Evolutionary conservation across 2,113 vertebrate genomes (phyloP).

Genomic region (Elephas maximus): DNA sequence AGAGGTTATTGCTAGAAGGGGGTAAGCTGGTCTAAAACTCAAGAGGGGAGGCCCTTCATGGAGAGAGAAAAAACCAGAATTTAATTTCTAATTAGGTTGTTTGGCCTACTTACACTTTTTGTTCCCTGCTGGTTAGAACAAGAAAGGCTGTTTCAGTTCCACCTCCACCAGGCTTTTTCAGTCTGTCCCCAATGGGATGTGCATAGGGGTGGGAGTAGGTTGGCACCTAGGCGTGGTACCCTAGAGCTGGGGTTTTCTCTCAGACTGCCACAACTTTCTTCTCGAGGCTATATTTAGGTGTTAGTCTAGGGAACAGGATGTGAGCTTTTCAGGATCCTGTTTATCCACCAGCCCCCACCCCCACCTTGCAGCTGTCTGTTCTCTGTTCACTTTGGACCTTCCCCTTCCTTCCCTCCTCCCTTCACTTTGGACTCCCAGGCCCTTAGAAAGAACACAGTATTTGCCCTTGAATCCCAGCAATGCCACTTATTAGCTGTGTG

Average conservation of each 20-base stretch:
- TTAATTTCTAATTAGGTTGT: conserved; percentile 70
- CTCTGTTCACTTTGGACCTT: conserved; percentile 69
- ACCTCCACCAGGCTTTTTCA: neutral
- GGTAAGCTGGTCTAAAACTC: conserved; percentile 53
- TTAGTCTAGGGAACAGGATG: conserved; percentile 83
- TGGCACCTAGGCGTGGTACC: neutral
- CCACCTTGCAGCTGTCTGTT: conserved; percentile 62
- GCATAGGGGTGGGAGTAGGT: neutral
- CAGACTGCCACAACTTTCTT: conserved; percentile 20
- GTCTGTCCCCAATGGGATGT: neutral
- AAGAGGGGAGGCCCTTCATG: neutral
- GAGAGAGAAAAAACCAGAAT: conserved; percentile 46
- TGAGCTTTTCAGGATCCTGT: conserved; percentile 89
- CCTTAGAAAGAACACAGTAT: conserved; percentile 8
- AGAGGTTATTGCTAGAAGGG: conserved; percentile 32
- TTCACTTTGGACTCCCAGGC: neutral
- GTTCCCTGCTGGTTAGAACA: conserved; percentile 59
- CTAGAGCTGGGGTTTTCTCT: conserved; percentile 27
- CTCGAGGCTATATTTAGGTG: conserved; percentile 85
- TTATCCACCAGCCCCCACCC: conserved; percentile 79
- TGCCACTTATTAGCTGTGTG: neutral
- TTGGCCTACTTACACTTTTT: conserved; percentile 60
- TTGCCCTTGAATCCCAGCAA: neutral
- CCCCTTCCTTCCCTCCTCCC: conserved; percentile 66
- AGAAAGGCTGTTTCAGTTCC: conserved; percentile 34